Conservation (phyloP, 2,113 vertebrate genomes). For the Pelmatolapia mariae region DNA sequence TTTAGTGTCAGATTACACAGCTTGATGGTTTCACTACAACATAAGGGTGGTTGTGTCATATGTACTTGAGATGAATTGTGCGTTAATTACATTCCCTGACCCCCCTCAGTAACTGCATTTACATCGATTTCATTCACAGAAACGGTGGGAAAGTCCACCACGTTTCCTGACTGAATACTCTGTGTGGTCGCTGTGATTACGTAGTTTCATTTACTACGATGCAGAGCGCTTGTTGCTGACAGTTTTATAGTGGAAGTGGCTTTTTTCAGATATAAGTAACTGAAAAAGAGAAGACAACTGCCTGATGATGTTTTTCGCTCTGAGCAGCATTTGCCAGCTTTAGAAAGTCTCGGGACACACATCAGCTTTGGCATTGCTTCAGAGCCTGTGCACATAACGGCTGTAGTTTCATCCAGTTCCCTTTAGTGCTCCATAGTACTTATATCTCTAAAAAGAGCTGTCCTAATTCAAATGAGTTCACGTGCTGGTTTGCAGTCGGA, state of each 20-base stretch:
- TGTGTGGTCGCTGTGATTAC: neutral
- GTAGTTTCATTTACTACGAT: neutral
- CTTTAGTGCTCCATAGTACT: neutral
- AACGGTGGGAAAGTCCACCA: neutral
- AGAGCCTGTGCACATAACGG: neutral
- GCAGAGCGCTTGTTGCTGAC: neutral
- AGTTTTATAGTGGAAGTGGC: neutral
- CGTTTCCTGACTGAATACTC: neutral
- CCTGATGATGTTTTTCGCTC: neutral
- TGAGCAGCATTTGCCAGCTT: neutral
- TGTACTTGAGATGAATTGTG: neutral
- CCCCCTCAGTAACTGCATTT: neutral
- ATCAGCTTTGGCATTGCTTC: neutral
- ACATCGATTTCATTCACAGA: neutral
- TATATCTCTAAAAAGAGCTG: neutral
- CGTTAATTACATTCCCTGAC: neutral
- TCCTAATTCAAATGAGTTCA: neutral
- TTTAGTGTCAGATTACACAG: neutral
- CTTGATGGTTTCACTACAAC: neutral
- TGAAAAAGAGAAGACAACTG: neutral
- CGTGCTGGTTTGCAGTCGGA: neutral
- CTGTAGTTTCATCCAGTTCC: neutral
- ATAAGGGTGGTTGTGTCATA: neutral
- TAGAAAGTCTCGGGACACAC: neutral
- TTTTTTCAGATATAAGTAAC: neutral